Percentiles rank a stretch among this genome's conserved stretches.
These are phyloP conservation scores for Torymus aiolomorphi DNA, from an alignment of 2,888 invertebrate genomes.

Conservation along the genomic window DNA sequence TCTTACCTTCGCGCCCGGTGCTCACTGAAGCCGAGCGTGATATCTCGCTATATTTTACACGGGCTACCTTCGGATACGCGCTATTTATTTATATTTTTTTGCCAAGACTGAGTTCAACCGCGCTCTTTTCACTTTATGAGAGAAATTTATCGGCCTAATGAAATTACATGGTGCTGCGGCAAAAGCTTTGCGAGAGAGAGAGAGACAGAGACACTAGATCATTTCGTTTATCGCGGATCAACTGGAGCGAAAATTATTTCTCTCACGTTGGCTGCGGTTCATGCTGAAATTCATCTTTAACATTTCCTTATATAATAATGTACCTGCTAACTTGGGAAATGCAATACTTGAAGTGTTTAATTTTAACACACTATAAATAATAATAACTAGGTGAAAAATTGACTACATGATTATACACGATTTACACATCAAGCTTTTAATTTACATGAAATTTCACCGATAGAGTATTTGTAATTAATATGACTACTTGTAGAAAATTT, in stretches of 20 bases:
- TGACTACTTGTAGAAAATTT: background rate
- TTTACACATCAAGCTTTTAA: background rate
- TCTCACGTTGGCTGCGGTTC: too few species aligned
- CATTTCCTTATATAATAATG: too few species aligned
- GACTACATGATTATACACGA: background rate
- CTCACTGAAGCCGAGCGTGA: slow-evolving; percentile 17
- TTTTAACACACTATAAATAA: background rate
- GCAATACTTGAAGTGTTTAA: background rate
- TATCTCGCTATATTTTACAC: slow-evolving; percentile 5
- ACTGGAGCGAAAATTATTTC: background rate
- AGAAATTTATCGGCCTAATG: slow-evolving; percentile 31
- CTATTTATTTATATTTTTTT: slow-evolving; percentile 21
- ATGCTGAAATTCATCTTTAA: too few species aligned
- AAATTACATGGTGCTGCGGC: slow-evolving; percentile 13
- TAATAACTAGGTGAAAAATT: background rate
- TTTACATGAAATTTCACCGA: too few species aligned
- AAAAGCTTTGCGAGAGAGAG: too few species aligned
- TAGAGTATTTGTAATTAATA: too few species aligned
- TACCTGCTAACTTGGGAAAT: too few species aligned
- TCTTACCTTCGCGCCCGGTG: slow-evolving; percentile 11
- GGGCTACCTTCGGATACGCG: background rate
- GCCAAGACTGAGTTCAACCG: background rate
- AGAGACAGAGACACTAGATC: too few species aligned
- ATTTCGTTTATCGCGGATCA: background rate
- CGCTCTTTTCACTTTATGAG: slow-evolving; percentile 27